Evolutionary conservation across 1,140 invertebrate species (phyloP), one percentile per base, ranked within the genome.

Genomic region (Oryctes rhinoceros): DNA sequence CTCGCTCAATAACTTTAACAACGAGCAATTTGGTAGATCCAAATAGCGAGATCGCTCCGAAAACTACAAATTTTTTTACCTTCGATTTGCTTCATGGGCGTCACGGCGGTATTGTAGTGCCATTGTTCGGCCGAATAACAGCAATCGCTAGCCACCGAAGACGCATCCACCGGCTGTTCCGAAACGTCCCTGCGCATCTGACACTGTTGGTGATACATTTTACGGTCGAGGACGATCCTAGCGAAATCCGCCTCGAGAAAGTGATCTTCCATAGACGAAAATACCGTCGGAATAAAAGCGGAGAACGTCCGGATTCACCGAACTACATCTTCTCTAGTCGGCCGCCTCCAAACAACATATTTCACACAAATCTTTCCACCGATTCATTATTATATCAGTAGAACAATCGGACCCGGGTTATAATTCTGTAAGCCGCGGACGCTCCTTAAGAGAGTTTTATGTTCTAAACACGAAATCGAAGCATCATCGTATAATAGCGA

Each of bases 51-150:
- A n/a, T n/a, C n/a, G n/a, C n/a, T n/a, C n/a, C n/a, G n/a, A n/a
- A n/a, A n/a, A n/a, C n/a, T n/a, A n/a, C 35, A 76, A 59, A 77
- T 79, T 39, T 20, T 49, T 82, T 84, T 81, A 87, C 87, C 87
- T 85, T 87, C 87, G 74, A 87, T 87, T 83, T 87, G 87, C 81
- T 87, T 87, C 87, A 87, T 87, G 18, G 87, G 87, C 15, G 86
- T 86, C 20, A 87, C 83, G 4, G 24, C 77, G 3, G 84, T 67
- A 79, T 80, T 82, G 35, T 82, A 83, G 18, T 84, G 83, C 81
- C 82, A 83, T 79, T 82, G 84, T n/a, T 85, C 84, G n/a, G 81
- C 13, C 0, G 81, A 76, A 80, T 86, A 87, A 80, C 86, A 86
- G 62, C 85, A 86, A 53, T 86, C 85, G 47, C 47, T 76, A 20